Evolutionary conservation across 2,113 vertebrate species (phyloP).

Genomic region (Rhipidura dahli): DNA sequence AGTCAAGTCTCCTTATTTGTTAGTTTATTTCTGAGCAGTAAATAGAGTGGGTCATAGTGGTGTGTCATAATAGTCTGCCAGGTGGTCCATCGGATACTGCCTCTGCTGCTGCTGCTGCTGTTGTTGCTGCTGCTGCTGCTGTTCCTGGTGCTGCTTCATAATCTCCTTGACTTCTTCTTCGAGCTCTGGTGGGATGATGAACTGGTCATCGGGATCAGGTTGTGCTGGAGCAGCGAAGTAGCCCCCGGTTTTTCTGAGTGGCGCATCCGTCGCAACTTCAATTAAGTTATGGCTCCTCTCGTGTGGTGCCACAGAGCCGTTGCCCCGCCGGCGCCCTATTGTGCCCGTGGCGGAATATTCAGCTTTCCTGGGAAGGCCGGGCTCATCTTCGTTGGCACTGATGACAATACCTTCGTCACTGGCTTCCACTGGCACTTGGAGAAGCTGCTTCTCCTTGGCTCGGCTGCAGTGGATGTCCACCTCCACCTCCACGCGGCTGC

Average conservation of each 20-base stretch:
- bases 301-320: conserved; percentile 89
- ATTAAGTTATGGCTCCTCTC: conserved; percentile 96
- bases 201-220: conserved; percentile 94
- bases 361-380: conserved; percentile 30
- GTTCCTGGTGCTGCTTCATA: conserved; percentile 96
- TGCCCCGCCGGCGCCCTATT: conserved; percentile 78
- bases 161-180: conserved; percentile 98
- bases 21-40: conserved; percentile 13
- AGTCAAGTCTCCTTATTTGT: conserved; percentile 36
- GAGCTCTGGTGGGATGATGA: conserved; percentile 96
- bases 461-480: conserved; percentile 90
- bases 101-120: conserved; percentile 80
- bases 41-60: conserved; percentile 82
- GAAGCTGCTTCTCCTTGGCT: conserved; percentile 67
- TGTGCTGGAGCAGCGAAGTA: conserved; percentile 96
- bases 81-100: conserved; percentile 78
- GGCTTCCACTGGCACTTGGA: conserved; percentile 75
- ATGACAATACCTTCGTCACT: conserved; percentile 80
- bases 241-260: conserved; percentile 86
- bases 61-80: conserved; percentile 88
- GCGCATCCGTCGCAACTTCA: conserved; percentile 88
- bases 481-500: conserved; percentile 93
- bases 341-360: conserved; percentile 69
- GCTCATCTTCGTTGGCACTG: conserved; percentile 77
- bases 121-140: conserved; percentile 80